phyloP scores from a whole-genome alignment of 2,888 invertebrate species.

The Epirrita christyi region DNA sequence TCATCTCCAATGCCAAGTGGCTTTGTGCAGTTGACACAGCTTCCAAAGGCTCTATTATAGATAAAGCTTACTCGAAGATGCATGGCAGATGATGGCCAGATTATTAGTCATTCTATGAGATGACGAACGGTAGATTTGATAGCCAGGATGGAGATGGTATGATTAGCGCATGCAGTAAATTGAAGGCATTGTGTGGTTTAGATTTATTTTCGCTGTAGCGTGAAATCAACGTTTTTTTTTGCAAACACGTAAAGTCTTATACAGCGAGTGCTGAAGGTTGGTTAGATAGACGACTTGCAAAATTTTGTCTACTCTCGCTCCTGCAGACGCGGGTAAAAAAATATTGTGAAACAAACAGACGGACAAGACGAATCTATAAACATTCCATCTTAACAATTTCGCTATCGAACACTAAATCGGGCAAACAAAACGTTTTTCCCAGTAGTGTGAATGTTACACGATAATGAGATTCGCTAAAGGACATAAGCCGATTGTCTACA shows the following conservation, averaged over 20 bases:
- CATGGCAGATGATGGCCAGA: slow-evolving; percentile 8
- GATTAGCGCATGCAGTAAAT: slow-evolving; percentile 5
- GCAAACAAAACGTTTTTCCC: neutral
- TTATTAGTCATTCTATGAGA: neutral
- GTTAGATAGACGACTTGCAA: neutral
- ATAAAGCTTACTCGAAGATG: slow-evolving; percentile 10
- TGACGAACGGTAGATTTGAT: neutral
- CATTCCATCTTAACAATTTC: too few species aligned
- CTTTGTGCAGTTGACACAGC: slow-evolving; percentile 13
- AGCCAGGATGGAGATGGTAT: neutral
- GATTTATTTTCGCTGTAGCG: neutral
- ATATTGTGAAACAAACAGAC: too few species aligned
- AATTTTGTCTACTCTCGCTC: too few species aligned
- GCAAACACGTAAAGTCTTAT: too few species aligned
- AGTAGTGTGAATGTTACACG: neutral
- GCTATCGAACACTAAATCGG: too few species aligned
- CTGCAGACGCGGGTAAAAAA: too few species aligned
- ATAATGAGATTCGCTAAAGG: neutral
- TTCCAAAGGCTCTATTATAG: slow-evolving; percentile 15
- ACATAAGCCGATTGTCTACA: neutral
- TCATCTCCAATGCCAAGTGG: slow-evolving; percentile 9
- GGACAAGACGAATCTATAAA: too few species aligned
- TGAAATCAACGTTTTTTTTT: too few species aligned
- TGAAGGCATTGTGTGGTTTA: neutral
- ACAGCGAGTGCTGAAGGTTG: neutral